Evolutionary conservation across 2,888 invertebrate species (phyloP).

Genomic region (Crocallis elinguaria): DNA sequence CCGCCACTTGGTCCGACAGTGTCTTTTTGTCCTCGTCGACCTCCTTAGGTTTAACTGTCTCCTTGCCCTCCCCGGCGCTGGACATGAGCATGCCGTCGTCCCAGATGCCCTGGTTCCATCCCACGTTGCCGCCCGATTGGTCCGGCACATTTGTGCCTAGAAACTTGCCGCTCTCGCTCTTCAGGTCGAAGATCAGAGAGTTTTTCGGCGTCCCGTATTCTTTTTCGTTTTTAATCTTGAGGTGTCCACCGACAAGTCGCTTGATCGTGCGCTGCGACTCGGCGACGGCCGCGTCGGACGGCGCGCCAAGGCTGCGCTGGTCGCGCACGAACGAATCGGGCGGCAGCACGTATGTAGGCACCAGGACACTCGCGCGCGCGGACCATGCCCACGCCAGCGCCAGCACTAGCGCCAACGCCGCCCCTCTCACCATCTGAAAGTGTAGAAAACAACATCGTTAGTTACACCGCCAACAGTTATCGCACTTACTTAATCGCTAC

Average conservation of each 20-base stretch:
- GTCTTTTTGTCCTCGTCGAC: conserved; percentile 92
- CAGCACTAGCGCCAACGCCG: conserved; percentile 76
- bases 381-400: conserved; percentile 77
- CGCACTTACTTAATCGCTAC: conserved; percentile 44
- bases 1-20: conserved; percentile 94
- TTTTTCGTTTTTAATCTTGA: conserved; percentile 79
- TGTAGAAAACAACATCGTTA: conserved; percentile 71
- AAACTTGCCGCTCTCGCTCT: conserved; percentile 74
- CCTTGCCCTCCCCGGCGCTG: conserved; percentile 89
- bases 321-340: conserved; percentile 82
- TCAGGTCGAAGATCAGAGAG: conserved; percentile 65
- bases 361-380: conserved; percentile 75
- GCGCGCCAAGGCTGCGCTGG: conserved; percentile 73
- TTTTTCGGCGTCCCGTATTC: conserved; percentile 74
- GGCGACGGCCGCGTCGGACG: conserved; percentile 61
- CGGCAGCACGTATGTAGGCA: conserved; percentile 82
- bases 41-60: conserved; percentile 70
- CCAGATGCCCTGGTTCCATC: conserved; percentile 85
- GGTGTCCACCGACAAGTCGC: conserved; percentile 88
- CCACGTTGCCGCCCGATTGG: conserved; percentile 79
- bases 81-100: conserved; percentile 88
- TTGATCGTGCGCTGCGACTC: conserved; percentile 85
- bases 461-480: conserved; percentile 49
- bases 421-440: conserved; percentile 85
- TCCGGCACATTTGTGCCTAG: conserved; percentile 70